These are phyloP conservation scores for Pocillopora grandis DNA, from an alignment of 92 coral and sea anemone genomes.

Conservation along the genomic window DNA sequence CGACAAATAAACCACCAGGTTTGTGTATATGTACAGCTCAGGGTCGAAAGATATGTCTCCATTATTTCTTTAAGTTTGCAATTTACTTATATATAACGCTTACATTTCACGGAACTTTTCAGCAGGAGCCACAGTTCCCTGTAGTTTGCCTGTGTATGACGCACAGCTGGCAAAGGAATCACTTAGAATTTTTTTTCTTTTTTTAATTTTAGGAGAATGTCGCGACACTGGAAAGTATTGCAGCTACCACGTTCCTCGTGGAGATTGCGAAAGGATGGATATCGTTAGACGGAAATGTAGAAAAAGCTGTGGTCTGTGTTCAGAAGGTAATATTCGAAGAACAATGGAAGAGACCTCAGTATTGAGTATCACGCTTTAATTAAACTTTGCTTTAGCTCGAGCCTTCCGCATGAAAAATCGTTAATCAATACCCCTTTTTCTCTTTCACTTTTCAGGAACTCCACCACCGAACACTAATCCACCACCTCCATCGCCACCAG, in stretches of 20 bases:
- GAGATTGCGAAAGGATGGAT: conserved; percentile 56
- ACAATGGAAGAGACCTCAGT: no score
- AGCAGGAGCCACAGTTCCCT: no score
- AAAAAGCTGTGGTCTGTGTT: conserved; percentile 66
- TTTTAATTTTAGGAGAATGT: conserved; percentile 19
- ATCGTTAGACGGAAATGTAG: conserved; percentile 54
- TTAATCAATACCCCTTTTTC: background rate
- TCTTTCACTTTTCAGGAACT: background rate
- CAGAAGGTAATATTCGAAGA: background rate
- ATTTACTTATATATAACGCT: no score
- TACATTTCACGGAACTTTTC: no score
- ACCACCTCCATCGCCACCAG: background rate
- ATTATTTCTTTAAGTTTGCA: no score
- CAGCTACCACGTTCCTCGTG: conserved; percentile 65
- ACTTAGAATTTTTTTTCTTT: no score
- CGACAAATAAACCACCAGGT: conserved; percentile 25
- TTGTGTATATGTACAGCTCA: background rate
- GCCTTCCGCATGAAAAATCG: no score
- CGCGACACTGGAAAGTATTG: conserved; percentile 66
- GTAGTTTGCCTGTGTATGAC: no score
- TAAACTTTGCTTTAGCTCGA: no score
- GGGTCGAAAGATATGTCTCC: no score
- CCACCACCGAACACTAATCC: conserved; percentile 16
- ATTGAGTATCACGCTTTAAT: no score
- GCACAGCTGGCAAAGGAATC: no score